A percentile compares a stretch with the other conserved stretches of the same genome.
Evolutionary conservation across 2,888 invertebrate species (phyloP).

Genomic region (Bombyx huttoni): DNA sequence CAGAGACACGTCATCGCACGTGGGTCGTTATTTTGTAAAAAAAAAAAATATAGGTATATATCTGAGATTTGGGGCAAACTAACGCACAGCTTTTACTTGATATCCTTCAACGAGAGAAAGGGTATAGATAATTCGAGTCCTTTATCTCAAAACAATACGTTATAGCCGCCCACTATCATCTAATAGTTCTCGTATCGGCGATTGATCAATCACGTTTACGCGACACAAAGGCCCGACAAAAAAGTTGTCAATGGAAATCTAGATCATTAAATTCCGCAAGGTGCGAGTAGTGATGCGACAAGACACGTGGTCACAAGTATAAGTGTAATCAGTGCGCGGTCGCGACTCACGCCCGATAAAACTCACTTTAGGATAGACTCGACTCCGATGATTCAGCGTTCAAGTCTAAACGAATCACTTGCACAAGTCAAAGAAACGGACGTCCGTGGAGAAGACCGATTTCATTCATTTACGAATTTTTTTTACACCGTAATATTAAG

Average conservation of each 20-base stretch:
- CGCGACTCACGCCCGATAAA: conserved; percentile 53
- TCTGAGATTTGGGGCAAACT: neutral
- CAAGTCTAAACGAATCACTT: conserved; percentile 57
- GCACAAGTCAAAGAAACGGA: conserved; percentile 53
- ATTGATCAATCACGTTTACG: conserved; percentile 3
- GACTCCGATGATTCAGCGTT: conserved; percentile 67
- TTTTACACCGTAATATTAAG: too few species aligned
- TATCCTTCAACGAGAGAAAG: neutral
- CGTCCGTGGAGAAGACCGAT: conserved; percentile 29
- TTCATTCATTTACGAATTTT: neutral
- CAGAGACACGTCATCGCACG: neutral
- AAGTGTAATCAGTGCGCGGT: conserved; percentile 22
- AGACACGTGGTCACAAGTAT: conserved; percentile 10
- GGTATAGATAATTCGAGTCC: neutral
- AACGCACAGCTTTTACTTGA: neutral
- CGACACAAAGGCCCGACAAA: conserved; percentile 10
- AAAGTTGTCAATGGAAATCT: conserved; percentile 1
- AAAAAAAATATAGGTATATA: neutral
- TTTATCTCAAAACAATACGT: neutral
- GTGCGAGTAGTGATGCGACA: conserved; percentile 7
- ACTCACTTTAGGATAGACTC: conserved; percentile 64
- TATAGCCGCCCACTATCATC: conserved; percentile 1
- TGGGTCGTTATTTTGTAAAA: neutral
- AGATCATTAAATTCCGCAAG: conserved; percentile 7
- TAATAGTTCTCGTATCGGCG: neutral